Base-by-base conservation (phyloP, 92 coral and sea anemone genomes). In the Siderastrea radians region DNA sequence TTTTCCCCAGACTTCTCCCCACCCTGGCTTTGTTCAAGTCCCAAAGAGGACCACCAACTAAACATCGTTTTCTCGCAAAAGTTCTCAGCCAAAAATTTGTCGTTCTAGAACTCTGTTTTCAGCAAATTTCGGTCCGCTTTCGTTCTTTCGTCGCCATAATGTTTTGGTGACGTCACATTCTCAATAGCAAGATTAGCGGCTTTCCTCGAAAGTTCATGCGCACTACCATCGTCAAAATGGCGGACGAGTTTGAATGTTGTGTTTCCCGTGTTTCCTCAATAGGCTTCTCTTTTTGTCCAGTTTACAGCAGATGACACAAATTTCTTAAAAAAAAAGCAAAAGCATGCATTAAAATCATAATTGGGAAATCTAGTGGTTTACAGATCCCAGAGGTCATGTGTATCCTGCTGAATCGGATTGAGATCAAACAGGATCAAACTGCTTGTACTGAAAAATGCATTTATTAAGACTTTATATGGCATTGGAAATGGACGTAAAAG, bases 41-140 rank as follows among this genome's bases (percentile, higher is more conserved):
- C 87, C 69, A 83, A 61, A 59, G 87, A 72, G 58, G 80, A 61
- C 87, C 87, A 83, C 87, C 87, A 83, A 48, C 58, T 83, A 49
- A 83, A 83, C 87, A 83, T 83, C 7, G 49, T 72, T 73, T 49
- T 49, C n/a, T 72, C 43, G 2, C 45, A 7, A 7, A 10, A 4
- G 4, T 54, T 68, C 4, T 15, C 16, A 49, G 19, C 72, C 57
- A 11, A 51, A 63, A 79, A 26, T 64, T 8, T 26, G 50, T 19
- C 16, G 81, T 76, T 59, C 50, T 62, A 63, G 46, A 50, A 65
- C 26, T 65, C 74, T 7, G n/a, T 0, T 1, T n/a, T 5, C 3
- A 7, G 54, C 45, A 58, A 43, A 13, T 12, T 63, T 9, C 2
- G 5, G 58, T 65, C 38, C 38, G 11, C 3, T 67, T 9, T 7